Conservation (phyloP, 2,888 invertebrate species). For the Zele albiditarsus region DNA sequence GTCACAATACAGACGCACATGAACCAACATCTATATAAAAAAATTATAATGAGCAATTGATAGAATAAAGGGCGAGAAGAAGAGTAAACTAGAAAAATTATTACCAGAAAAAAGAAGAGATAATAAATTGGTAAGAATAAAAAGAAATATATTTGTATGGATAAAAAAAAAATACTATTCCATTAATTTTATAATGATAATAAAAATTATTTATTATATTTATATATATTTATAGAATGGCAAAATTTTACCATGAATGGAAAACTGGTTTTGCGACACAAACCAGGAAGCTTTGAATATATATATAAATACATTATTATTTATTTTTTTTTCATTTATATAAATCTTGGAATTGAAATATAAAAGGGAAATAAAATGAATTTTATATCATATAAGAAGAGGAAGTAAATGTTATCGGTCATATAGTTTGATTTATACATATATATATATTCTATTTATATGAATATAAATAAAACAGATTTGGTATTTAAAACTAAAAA, state of each 20-base stretch:
- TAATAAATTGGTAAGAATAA: neutral
- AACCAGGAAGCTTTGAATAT: conserved; percentile 5
- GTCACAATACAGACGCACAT: neutral
- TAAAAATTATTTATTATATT: neutral
- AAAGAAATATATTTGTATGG: neutral
- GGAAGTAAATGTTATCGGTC: neutral
- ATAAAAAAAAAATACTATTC: neutral
- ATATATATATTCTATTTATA: neutral
- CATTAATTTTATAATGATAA: neutral
- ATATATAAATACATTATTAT: no score
- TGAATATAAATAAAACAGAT: conserved; percentile 1
- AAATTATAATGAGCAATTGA: conserved; percentile 5
- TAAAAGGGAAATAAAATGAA: neutral
- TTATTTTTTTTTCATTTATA: neutral
- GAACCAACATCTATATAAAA: neutral
- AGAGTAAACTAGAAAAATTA: no score
- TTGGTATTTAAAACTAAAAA: neutral
- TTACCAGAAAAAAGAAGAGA: neutral
- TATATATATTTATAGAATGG: neutral
- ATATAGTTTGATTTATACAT: neutral
- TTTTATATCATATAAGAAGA: neutral
- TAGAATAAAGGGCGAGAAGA: no score
- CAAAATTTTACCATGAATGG: neutral
- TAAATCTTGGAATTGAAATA: neutral
- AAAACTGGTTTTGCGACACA: neutral